Evolutionary conservation across 2,797 vertebrate species (phyloP), one percentile per base, ranked within the genome.

Genomic region (Labeo calbasu): DNA sequence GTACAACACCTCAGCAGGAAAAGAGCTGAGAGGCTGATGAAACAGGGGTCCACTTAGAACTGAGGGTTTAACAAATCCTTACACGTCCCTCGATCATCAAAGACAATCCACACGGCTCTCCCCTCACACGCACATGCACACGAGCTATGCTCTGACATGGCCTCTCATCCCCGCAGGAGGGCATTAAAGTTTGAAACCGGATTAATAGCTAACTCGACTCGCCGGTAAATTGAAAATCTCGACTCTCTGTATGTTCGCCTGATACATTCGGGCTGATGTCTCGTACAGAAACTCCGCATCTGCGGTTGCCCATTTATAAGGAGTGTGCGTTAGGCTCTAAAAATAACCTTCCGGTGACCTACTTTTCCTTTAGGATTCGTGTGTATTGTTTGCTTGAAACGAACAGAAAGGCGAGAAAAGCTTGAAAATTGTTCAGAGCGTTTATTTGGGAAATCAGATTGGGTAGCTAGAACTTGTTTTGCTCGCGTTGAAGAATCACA

Each of bases 301-400:
- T 84, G 86, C 11, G 63, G 90, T 90, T 91, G 90, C 90, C 91
- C 92, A 91, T 93, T 93, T 92, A 87, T 90, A 90, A 91, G 86
- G 82, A 79, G 82, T 87, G 88, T 82, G 90, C 79, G 46, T 88
- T 89, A 91, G 89, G 88, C 89, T 92, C 93, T 94, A 94, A 94
- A 94, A 93, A 95, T 95, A 95, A 90, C 90, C 91, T 85, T 86
- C 85, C 86, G 88, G 88, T 93, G 94, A 94, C 93, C 93, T 93
- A 94, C 89, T 95, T 90, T 95, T 90, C 87, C 89, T 89, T 90
- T 79, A 89, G 89, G 88, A 92, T 88, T 93, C 87, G 12, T 86
- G 90, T 84, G 90, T 86, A 91, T 92, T 92, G 91, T 94, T 90
- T 84, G 88, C 87, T 84, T 68, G 46, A 76, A 71, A 57, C 19